Evolutionary conservation across 1,140 invertebrate species (phyloP), one percentile per base, ranked within the genome.

Genomic region (Dendroctonus valens): DNA sequence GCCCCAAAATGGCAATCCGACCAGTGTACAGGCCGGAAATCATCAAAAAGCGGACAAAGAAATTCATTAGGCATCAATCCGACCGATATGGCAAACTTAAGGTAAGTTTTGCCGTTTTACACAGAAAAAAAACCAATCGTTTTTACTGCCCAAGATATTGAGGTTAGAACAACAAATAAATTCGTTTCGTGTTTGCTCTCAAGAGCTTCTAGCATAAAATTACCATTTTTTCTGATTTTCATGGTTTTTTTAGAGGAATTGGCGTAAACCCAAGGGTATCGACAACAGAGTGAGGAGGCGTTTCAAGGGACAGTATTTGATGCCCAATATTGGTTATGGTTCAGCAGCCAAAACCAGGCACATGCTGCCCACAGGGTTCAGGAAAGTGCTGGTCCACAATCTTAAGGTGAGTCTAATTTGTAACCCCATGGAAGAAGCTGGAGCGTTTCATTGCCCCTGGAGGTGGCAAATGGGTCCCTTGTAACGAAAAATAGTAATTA

Each of bases 321-420:
- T 99, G 97, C 98, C 98, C 49, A 97, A 91, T 77, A 98, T 99
- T 83, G 98, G 97, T 90, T 99, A 98, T 81, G 97, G 98, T 75
- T 94, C 94, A 70, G 92, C 91, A 78, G 92, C 93, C 77, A 92
- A 91, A 74, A 97, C 95, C 44, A 90, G 89, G 79, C 95, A 99
- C 79, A 93, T 99, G 89, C 87, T 98, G 46, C 97, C 96, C 48
- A 98, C 94, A 82, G 96, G 96, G 63, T 99, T 99, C 86, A 88
- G 91, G 60, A 99, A 99, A 82, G 95, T 82, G 90, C 59, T 87
- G 91, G 70, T 78, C 15, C 76, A 79, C 78, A 96, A 95, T 80
- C 83, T 92, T 37, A 91, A 88, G 81, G 92, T 94, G 83, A 80
- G 81, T 77, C 6, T 39, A 37, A 53, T 57, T 40, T 38, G 54